These are phyloP conservation scores for Bubalus kerabau DNA, from an alignment of 2,113 vertebrate species.

Conservation along the genomic window DNA sequence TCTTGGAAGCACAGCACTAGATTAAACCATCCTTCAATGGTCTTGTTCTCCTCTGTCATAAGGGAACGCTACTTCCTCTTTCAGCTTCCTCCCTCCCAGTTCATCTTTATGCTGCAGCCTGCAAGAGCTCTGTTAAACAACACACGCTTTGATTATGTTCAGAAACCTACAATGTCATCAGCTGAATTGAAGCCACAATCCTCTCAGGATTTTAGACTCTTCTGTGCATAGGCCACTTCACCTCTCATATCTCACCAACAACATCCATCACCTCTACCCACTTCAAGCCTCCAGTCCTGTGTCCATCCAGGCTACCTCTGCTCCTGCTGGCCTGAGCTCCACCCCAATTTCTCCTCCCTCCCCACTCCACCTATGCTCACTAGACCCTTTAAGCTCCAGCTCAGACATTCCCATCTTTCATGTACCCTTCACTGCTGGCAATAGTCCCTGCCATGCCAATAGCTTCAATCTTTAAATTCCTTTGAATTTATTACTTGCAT, in stretches of 20 bases:
- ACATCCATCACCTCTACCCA: neutral
- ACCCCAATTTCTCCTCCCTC: no score
- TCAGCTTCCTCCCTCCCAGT: neutral
- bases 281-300: neutral
- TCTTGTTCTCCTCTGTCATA: neutral
- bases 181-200: neutral
- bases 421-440: neutral
- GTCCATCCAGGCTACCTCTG: neutral
- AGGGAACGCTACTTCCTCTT: neutral
- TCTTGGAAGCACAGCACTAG: neutral
- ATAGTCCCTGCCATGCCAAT: neutral
- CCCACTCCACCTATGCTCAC: no score
- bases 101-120: neutral
- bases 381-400: neutral
- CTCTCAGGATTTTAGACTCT: neutral
- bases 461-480: neutral
- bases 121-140: neutral
- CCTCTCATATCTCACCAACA: neutral
- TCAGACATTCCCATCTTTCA: accelerated
- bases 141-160: neutral
- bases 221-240: neutral
- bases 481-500: neutral
- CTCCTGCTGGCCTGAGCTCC: neutral
- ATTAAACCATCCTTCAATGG: accelerated
- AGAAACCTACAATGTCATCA: neutral